Evolutionary conservation across 2,113 vertebrate genomes (phyloP).

Genomic region (Triplophysa tibetana): DNA sequence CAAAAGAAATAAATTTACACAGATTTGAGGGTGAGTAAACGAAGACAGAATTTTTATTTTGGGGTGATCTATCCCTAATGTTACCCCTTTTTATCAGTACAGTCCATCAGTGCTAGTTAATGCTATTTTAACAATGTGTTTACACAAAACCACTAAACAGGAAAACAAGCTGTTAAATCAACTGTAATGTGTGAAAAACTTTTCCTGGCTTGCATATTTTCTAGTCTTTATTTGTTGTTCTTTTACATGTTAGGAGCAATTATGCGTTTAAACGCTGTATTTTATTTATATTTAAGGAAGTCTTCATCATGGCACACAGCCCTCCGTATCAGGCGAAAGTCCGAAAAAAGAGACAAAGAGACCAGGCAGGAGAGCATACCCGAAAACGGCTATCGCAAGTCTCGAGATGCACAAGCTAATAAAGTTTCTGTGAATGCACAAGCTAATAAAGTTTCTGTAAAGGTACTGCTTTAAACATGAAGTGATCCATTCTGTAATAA

Average conservation of each 20-base stretch:
- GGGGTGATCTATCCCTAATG: too few relatives aligned
- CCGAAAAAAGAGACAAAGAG: conserved; percentile 93
- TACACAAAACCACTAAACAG: too few relatives aligned
- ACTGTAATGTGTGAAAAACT: background rate
- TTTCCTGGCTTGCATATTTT: too few relatives aligned
- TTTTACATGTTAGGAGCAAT: background rate
- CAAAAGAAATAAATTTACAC: too few relatives aligned
- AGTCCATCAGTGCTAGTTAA: too few relatives aligned
- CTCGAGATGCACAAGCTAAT: conserved; percentile 86
- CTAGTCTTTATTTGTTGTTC: too few relatives aligned
- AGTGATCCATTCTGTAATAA: background rate
- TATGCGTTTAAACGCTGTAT: background rate
- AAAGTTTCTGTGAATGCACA: conserved; percentile 96
- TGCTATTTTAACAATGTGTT: too few relatives aligned
- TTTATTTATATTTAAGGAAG: conserved; percentile 76
- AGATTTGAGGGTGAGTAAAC: too few relatives aligned
- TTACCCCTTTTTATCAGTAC: too few relatives aligned
- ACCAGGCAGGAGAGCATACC: conserved; percentile 78
- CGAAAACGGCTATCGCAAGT: conserved; percentile 94
- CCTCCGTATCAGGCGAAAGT: conserved; percentile 96
- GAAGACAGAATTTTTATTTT: too few relatives aligned
- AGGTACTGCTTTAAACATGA: conserved; percentile 71
- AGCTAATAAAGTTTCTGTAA: conserved; percentile 94
- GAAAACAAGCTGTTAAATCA: background rate
- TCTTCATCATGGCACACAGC: conserved; percentile 97